Evolutionary conservation across 1,140 invertebrate genomes (phyloP).

Genomic region (Tetramorium simillimum): DNA sequence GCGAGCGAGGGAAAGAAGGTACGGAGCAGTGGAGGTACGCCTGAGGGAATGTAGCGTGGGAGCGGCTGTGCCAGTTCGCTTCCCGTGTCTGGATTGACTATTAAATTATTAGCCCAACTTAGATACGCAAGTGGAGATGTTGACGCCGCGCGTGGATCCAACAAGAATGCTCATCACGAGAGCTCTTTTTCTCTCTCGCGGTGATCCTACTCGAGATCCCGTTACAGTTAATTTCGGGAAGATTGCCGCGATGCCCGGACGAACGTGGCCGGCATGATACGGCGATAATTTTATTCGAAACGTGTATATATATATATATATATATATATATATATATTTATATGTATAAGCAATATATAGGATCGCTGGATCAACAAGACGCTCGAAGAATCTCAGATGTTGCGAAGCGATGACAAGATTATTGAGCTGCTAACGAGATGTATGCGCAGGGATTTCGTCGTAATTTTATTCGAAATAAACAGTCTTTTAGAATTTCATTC

Average conservation of each 20-base stretch:
- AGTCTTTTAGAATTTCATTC: not conserved
- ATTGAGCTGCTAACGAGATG: not conserved
- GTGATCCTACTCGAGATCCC: slow-evolving; percentile 38
- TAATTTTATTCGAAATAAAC: slow-evolving; percentile 20
- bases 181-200: not conserved
- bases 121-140: slow-evolving; percentile 15
- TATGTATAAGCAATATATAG: not conserved
- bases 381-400: not conserved
- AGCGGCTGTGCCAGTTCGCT: slow-evolving; percentile 77
- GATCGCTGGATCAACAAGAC: not conserved
- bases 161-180: not conserved
- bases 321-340: too few relatives aligned
- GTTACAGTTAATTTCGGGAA: slow-evolving; percentile 46
- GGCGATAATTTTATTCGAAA: slow-evolving; percentile 12
- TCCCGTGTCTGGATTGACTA: slow-evolving; percentile 76
- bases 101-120: slow-evolving; percentile 75
- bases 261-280: not conserved
- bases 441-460: not conserved
- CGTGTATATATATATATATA: too few relatives aligned
- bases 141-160: not conserved
- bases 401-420: not conserved
- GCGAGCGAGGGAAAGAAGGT: slow-evolving; percentile 47
- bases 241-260: slow-evolving; percentile 6
- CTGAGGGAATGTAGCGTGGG: slow-evolving; percentile 83
- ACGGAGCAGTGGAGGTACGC: slow-evolving; percentile 75